Evolutionary conservation across 1,140 invertebrate species (phyloP), one percentile per base, ranked within the genome.

Genomic region (Pissodes strobi): DNA sequence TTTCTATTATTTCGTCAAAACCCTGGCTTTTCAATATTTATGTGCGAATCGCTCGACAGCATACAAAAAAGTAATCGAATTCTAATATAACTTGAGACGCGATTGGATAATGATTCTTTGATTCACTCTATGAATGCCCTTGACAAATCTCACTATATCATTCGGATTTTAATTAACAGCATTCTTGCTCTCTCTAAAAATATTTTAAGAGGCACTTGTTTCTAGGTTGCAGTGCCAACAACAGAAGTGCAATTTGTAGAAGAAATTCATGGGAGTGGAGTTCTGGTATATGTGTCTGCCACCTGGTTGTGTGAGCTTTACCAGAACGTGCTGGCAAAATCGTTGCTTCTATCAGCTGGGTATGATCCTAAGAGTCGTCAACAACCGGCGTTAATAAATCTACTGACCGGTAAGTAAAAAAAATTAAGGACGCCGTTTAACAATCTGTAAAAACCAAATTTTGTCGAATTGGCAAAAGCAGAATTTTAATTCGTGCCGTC

Each of bases 241-340:
- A 86, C 86, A 6, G 86, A 88, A 78, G 88, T 90, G 66, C 87
- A 95, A 77, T 97, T 97, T 79, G 88, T 96, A 1, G 92, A 94
- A 76, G 89, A 93, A 70, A 89, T 97, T 3, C 89, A 95, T 73
- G 91, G 91, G 22, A 94, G 92, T 64, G 94, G 94, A 2, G 89
- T 97, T 5, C 77, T 97, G 10, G 89, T 97, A 10, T 97, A 95
- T 76, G 81, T 97, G 1, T 95, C 94, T 2, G 89, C 92, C 0
- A 90, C 90, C 0, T 97, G 94, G 94, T 82, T 97, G 0, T 88
- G 90, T 21, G 93, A 96, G 75, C 80, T 97, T 0, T 96, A 96
- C 76, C 91, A 94, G 70, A 90, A 90, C 74, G 85, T 95, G 1
- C 80, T 95, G 0, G 85, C 86, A 0, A 86, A 83, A 52, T 91